Base-by-base conservation (phyloP, 2,797 vertebrate genomes). In the Mycteria americana region DNA sequence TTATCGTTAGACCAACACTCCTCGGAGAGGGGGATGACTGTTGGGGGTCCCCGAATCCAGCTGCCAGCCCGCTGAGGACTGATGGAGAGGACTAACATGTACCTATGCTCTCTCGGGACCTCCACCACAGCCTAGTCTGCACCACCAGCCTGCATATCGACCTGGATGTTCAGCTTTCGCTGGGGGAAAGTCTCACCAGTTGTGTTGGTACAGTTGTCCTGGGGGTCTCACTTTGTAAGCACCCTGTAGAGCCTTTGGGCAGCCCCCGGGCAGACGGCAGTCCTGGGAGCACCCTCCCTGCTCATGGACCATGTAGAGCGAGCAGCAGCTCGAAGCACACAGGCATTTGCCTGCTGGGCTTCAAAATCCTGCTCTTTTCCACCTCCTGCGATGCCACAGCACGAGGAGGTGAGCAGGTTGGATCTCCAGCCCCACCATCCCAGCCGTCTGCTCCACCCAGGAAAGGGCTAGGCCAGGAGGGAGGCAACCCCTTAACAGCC, bases 81-180 rank as follows among this genome's bases (percentile, higher is more conserved):
- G 45, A 39, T 46, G 48, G 69, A 31, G n/a, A 54, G 43, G 43
- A 7, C 13, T 62, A 8, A 48, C 1, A 1, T 6, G 8, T 41
- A 62, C 9, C 72, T 37, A 1, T 0, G 1, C 37, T 57, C 18
- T 45, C 45, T 37, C 48, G 33, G 54, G 67, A 23, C 43, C n/a
- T 63, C 75, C 39, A 15, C 13, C 28, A 13, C 37, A 59, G 25
- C 41, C 48, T n/a, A 3, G 6, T n/a, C 31, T 64, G 56, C 19
- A n/a, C 69, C 45, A 16, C 28, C 43, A 48, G n/a, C 48, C 51
- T 3, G 0, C 0, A 0, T 19, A 10, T 2, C 43, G 46, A 41
- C 13, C 31, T 35, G 69, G 31, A 30, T 37, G 18, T 39, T 70
- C 60, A 41, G 13, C 11, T 54, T 62, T 51, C 1, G 1, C 21